These are phyloP conservation scores for Xylocampa areola DNA, from an alignment of 2,888 invertebrate species.

Conservation along the genomic window DNA sequence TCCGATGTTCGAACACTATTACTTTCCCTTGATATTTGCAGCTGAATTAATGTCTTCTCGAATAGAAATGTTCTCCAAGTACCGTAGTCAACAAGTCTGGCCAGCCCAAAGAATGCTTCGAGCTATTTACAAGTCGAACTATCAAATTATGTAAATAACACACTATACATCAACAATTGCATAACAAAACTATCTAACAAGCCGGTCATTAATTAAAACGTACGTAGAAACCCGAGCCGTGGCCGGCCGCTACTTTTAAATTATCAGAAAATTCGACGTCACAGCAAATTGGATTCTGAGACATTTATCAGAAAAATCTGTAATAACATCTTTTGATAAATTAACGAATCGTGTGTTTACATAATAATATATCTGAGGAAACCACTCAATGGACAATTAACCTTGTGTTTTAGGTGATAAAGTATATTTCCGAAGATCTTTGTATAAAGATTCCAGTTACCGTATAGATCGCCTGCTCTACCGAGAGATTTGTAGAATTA, in stretches of 20 bases:
- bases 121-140: constrained; percentile 51
- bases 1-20: constrained; percentile 36
- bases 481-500: constrained; percentile 44
- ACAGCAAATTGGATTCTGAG: constrained; percentile 72
- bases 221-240: constrained; percentile 57
- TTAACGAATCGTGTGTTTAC: constrained; percentile 52
- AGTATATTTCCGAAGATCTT: constrained; percentile 22
- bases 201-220: constrained; percentile 50
- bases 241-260: constrained; percentile 60
- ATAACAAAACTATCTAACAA: constrained; percentile 50
- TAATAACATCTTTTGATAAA: constrained; percentile 69
- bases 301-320: constrained; percentile 71
- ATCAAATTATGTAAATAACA: constrained; percentile 60
- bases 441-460: constrained; percentile 7
- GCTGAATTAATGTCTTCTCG: constrained; percentile 45
- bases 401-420: rapidly evolving
- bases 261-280: constrained; percentile 70
- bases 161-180: constrained; percentile 54
- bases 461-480: constrained; percentile 31
- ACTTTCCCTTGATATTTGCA: constrained; percentile 57
- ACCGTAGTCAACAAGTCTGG: constrained; percentile 53
- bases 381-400: background rate
- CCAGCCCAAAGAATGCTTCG: constrained; percentile 45
- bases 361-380: constrained; percentile 17
- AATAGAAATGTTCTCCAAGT: constrained; percentile 32